Evolutionary conservation across 2,113 vertebrate genomes (phyloP).

Genomic region (Lepidothrix coronata): DNA sequence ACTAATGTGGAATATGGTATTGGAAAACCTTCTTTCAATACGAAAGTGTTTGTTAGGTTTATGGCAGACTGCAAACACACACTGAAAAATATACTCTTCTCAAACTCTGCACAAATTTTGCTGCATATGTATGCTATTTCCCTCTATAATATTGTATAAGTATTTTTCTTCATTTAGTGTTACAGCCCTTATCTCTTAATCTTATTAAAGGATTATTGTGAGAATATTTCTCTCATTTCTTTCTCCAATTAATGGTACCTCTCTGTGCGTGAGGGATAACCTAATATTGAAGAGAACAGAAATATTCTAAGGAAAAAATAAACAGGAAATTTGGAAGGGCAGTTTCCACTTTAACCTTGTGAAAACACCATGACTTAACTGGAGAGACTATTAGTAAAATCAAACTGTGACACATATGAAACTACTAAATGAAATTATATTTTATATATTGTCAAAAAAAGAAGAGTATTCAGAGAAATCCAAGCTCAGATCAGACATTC

Average conservation of each 20-base stretch:
- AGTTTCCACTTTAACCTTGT: neutral
- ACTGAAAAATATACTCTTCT: neutral
- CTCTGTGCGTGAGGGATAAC: neutral
- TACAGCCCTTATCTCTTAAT: neutral
- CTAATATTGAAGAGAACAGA: neutral
- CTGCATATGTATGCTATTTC: neutral
- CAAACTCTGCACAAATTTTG: neutral
- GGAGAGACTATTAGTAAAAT: neutral
- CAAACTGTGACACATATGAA: neutral
- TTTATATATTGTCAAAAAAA: neutral
- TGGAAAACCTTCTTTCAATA: neutral
- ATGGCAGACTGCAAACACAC: neutral
- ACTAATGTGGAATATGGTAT: too few relatives aligned
- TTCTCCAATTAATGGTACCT: neutral
- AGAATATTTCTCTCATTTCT: neutral
- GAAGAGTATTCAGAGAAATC: neutral
- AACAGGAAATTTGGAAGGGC: neutral
- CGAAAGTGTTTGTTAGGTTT: neutral
- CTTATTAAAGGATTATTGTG: neutral
- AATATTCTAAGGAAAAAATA: neutral
- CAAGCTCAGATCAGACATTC: neutral
- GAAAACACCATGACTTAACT: neutral
- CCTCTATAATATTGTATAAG: neutral
- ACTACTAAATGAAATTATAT: neutral
- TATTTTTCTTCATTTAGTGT: neutral